Conservation (phyloP, 2,888 invertebrate species). For the Eupsilia transversa region DNA sequence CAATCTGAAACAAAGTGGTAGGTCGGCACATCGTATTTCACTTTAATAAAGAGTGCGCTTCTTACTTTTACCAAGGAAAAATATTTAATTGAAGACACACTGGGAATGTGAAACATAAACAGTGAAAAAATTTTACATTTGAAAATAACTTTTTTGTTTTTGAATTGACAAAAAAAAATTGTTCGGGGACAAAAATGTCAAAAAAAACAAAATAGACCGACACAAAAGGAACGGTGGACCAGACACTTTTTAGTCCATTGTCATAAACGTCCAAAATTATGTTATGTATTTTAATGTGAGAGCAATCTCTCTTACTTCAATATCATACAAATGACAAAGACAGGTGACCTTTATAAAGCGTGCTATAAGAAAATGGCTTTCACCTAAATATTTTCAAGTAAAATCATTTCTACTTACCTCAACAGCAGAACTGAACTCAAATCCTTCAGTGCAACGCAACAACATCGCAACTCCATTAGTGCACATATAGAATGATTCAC, state of each 20-base stretch:
- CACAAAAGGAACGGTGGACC: not conserved
- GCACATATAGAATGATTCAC: conserved; percentile 40
- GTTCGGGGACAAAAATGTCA: too few relatives aligned
- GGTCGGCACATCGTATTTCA: not conserved
- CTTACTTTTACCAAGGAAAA: not conserved
- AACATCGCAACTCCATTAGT: conserved; percentile 10
- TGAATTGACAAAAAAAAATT: too few relatives aligned
- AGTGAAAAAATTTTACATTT: too few relatives aligned
- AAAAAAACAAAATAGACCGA: too few relatives aligned
- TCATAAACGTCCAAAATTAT: not conserved
- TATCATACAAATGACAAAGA: not conserved
- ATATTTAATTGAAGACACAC: too few relatives aligned
- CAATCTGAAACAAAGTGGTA: not conserved
- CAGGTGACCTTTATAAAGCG: not conserved
- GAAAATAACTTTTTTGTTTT: too few relatives aligned
- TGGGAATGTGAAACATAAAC: too few relatives aligned
- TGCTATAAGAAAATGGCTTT: not conserved
- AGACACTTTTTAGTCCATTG: not conserved
- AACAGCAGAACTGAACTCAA: conserved; percentile 18
- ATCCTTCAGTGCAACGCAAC: conserved; percentile 20
- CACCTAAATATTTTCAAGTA: not conserved
- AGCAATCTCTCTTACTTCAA: not conserved
- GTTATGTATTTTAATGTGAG: too few relatives aligned
- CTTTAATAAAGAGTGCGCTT: not conserved
- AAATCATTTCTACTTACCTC: conserved; percentile 5